phyloP scores from a whole-genome alignment of 2,797 vertebrate species.

The Cuculus canorus region DNA sequence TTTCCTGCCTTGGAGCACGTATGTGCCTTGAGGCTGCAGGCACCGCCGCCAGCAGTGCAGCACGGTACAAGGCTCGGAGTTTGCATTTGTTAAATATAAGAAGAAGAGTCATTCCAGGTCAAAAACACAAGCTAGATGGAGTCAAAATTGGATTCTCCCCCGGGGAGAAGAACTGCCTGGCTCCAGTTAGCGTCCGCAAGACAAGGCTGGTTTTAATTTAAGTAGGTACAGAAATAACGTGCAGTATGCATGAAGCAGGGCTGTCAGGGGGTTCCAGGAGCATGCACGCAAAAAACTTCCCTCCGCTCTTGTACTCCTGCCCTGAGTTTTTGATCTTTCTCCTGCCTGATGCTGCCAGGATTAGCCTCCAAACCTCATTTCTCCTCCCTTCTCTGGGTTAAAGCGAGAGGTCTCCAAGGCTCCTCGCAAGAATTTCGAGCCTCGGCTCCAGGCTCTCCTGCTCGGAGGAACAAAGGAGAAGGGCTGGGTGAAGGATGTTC shows the following conservation, averaged over 20 bases:
- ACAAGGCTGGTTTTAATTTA: conserved; percentile 60
- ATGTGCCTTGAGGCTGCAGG: neutral
- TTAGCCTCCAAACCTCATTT: conserved; percentile 31
- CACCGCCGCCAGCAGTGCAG: neutral
- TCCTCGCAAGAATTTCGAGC: neutral
- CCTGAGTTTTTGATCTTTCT: conserved; percentile 3
- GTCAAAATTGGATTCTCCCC: conserved; percentile 60
- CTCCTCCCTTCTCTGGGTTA: conserved; percentile 1
- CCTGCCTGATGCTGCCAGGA: conserved; percentile 25
- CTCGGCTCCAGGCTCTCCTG: neutral
- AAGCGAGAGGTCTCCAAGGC: neutral
- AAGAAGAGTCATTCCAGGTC: conserved; percentile 62
- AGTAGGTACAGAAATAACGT: conserved; percentile 64
- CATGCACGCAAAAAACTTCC: conserved; percentile 55
- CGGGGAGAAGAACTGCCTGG: conserved; percentile 54
- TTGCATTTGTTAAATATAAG: conserved; percentile 19
- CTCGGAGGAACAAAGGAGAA: neutral
- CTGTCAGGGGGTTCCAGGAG: conserved; percentile 35
- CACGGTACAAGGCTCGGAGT: neutral
- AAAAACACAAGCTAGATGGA: conserved; percentile 44
- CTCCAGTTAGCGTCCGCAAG: conserved; percentile 37
- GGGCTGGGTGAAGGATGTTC: neutral
- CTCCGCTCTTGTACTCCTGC: conserved; percentile 50
- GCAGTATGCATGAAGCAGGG: conserved; percentile 35
- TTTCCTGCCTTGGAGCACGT: neutral